Conservation (phyloP, 2,797 vertebrate species). For the Enteromius unitaeniatus region DNA sequence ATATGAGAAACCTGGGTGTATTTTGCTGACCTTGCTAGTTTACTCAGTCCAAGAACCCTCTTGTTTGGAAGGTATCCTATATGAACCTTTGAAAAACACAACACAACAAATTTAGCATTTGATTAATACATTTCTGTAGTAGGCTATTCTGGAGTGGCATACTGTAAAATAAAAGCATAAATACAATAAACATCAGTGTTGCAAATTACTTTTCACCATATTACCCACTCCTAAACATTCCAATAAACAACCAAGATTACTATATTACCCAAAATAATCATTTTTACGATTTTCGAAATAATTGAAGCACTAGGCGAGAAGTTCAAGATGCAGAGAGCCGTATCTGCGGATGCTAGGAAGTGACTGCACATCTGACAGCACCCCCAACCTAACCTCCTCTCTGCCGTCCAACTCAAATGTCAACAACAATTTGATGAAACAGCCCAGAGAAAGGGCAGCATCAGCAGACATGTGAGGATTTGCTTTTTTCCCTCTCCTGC, state of each 20-base stretch:
- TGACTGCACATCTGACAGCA: conserved; percentile 27
- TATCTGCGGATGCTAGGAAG: conserved; percentile 21
- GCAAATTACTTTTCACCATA: neutral
- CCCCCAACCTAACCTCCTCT: conserved; percentile 56
- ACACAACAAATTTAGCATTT: conserved; percentile 21
- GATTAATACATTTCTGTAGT: neutral
- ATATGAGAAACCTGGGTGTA: neutral
- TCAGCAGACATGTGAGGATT: conserved; percentile 17
- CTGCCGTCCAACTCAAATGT: conserved; percentile 74
- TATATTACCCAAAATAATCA: neutral
- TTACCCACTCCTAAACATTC: neutral
- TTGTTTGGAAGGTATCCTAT: conserved; percentile 98
- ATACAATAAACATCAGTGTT: neutral
- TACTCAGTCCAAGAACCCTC: conserved; percentile 97
- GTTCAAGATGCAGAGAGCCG: conserved; percentile 3
- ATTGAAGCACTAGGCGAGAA: neutral
- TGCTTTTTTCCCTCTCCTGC: conserved; percentile 4
- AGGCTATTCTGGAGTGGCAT: neutral
- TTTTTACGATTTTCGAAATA: neutral
- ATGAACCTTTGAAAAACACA: conserved; percentile 85
- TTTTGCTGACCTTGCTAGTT: conserved; percentile 90
- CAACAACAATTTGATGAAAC: conserved; percentile 76
- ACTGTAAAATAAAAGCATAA: no score
- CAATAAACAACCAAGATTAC: neutral
- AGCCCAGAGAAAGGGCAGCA: conserved; percentile 65